A percentile compares a stretch with the other conserved stretches of the same genome.
These are phyloP conservation scores for Orchesellides sinensis DNA, from an alignment of 2,888 invertebrate species.

Conservation along the genomic window DNA sequence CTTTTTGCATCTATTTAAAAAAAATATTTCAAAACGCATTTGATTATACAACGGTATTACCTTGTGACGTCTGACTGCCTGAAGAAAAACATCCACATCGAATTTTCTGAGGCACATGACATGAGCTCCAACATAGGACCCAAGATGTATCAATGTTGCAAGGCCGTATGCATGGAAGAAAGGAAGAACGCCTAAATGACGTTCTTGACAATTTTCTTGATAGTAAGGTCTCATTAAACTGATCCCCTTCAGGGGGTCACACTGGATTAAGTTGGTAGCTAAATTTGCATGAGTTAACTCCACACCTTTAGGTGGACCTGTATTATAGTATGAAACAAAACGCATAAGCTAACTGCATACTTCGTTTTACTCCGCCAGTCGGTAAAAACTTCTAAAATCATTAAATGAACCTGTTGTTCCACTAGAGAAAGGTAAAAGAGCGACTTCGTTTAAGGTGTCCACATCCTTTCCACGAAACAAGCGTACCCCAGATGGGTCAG, in stretches of 20 bases:
- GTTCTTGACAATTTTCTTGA: slow-evolving; percentile 54
- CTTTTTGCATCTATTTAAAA: neutral
- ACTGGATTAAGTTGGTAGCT: slow-evolving; percentile 62
- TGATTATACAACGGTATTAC: slow-evolving; percentile 4
- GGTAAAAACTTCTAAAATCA: no score
- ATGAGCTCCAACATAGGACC: slow-evolving; percentile 58
- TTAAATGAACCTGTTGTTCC: slow-evolving; percentile 82
- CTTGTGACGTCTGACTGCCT: slow-evolving; percentile 66
- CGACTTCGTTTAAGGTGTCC: slow-evolving; percentile 76
- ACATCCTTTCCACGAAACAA: slow-evolving; percentile 58
- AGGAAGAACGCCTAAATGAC: slow-evolving; percentile 70
- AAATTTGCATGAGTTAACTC: slow-evolving; percentile 70
- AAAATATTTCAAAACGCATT: neutral
- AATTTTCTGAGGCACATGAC: slow-evolving; percentile 69
- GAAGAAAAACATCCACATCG: slow-evolving; percentile 64
- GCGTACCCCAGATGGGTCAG: slow-evolving; percentile 55
- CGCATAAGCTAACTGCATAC: no score
- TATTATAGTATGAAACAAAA: no score
- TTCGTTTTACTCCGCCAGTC: no score
- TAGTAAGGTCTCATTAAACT: slow-evolving; percentile 12
- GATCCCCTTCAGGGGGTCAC: slow-evolving; percentile 34
- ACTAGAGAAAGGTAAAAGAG: slow-evolving; percentile 81
- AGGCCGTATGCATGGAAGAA: slow-evolving; percentile 72
- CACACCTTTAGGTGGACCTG: slow-evolving; percentile 71
- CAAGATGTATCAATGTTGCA: slow-evolving; percentile 45